These are phyloP conservation scores for Caenorhabditis tropicalis DNA, from an alignment of 1,140 invertebrate genomes.

Conservation along the genomic window DNA sequence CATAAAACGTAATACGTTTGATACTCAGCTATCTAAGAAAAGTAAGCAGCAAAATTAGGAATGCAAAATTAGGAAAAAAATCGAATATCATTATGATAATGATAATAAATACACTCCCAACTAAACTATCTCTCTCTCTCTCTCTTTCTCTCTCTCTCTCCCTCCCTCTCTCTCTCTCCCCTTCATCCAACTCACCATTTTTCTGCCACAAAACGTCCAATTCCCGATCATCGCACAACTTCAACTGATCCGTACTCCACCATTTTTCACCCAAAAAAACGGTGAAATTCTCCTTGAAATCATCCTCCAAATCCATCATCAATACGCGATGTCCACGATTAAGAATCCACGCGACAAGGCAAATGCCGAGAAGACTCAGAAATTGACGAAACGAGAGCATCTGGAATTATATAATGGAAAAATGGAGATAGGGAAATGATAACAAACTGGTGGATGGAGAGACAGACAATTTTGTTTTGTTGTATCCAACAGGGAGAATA, in stretches of 20 bases:
- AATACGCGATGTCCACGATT: not conserved
- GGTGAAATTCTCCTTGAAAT: not conserved
- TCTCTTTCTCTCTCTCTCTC: too few species aligned
- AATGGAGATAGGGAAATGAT: not conserved
- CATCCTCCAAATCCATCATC: not conserved
- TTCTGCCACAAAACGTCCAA: conserved; percentile 2
- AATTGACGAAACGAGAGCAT: not conserved
- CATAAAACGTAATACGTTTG: too few species aligned
- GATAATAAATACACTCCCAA: too few species aligned
- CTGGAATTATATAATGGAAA: not conserved
- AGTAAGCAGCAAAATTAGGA: too few species aligned
- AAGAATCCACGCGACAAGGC: not conserved
- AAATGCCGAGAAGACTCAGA: not conserved
- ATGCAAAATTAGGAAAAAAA: too few species aligned
- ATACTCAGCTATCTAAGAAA: too few species aligned
- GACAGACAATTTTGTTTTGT: too few species aligned
- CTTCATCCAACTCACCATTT: not conserved
- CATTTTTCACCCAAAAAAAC: not conserved
- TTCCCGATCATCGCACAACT: conserved; percentile 16
- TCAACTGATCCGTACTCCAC: not conserved
- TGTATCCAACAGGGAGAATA: not conserved
- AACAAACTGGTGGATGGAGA: not conserved
- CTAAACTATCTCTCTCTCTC: too few species aligned
- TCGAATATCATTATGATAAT: too few species aligned
- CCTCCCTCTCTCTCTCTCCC: not conserved